phyloP scores from a whole-genome alignment of 2,888 invertebrate genomes.

The Trichopoda pennipes region DNA sequence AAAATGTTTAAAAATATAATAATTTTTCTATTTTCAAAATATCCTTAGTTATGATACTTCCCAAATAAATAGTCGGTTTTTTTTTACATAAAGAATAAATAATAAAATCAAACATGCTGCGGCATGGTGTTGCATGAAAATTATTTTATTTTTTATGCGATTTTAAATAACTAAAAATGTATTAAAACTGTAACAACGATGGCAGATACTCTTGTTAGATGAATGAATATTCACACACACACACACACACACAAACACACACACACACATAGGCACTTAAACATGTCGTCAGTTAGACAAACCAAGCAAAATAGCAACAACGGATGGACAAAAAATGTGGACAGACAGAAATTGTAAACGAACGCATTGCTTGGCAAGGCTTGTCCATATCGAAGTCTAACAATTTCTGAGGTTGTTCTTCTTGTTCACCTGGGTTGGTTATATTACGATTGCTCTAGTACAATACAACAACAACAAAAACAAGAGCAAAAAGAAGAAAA shows the following conservation, averaged over 20 bases:
- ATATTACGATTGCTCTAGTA: slow-evolving; percentile 32
- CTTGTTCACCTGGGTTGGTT: slow-evolving; percentile 63
- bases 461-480: slow-evolving; percentile 57
- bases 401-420: slow-evolving; percentile 64
- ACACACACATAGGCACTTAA: too few relatives aligned
- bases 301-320: neutral
- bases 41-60: slow-evolving; percentile 17
- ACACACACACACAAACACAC: neutral
- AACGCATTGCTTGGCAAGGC: slow-evolving; percentile 63
- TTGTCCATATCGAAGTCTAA: slow-evolving; percentile 61
- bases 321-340: slow-evolving; percentile 35
- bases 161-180: slow-evolving; percentile 62
- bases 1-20: too few relatives aligned
- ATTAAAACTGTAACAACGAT: slow-evolving; percentile 67
- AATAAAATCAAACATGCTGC: slow-evolving; percentile 35
- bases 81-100: neutral
- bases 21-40: neutral
- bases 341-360: slow-evolving; percentile 46
- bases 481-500: neutral
- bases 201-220: slow-evolving; percentile 62
- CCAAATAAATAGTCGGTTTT: slow-evolving; percentile 8
- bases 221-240: slow-evolving; percentile 56
- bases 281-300: slow-evolving; percentile 9
- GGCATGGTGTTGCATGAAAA: slow-evolving; percentile 61
- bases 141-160: slow-evolving; percentile 42